Base-by-base conservation (phyloP, 2,888 invertebrate species). In the Elegia similella region DNA sequence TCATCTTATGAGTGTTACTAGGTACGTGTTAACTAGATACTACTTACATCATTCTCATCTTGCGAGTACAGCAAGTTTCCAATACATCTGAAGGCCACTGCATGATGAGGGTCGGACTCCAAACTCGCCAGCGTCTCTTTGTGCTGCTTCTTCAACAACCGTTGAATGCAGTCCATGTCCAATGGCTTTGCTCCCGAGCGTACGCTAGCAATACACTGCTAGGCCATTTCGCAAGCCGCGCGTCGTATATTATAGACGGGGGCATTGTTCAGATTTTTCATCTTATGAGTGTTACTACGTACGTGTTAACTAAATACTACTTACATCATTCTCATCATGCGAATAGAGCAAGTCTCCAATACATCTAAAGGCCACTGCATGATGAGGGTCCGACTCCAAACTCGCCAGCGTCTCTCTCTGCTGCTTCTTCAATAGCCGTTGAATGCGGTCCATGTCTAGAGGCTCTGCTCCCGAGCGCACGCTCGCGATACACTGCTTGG, bases 271-370 rank as follows among this genome's bases (percentile, higher is more conserved):
- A 97, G 94, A 59, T 93, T 91, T 8, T 97, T 91, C 75, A n/a
- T n/a, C 94, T 95, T 52, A 96, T 86, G 34, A 95, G 85, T 0
- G 95, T 92, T 55, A 94, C 94, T 1, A 95, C 92, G 83, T 97
- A n/a, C n/a, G 23, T 3, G 23, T 23, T 23, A 23, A 6, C 15
- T 17, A 38, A 13, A n/a, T 10, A 3, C 48, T 46, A 90, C 93
- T 93, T 80, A 97, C 96, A 80, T 97, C 95, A 65, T 94, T 86
- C 65, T 94, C 93, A 47, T 92, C 93, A 56, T 94, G 93, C 12
- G 97, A 97, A 81, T 97, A 98, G 30, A 98, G 86, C 73, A 96
- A 95, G 76, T 98, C 97, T 0, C 95, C 96, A 64, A 98, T 96
- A 55, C 96, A 92, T 69, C 95, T 93, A 75, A 94, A 95, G 0